Conservation (phyloP, 2,888 invertebrate genomes). For the Melipona bicolor region DNA sequence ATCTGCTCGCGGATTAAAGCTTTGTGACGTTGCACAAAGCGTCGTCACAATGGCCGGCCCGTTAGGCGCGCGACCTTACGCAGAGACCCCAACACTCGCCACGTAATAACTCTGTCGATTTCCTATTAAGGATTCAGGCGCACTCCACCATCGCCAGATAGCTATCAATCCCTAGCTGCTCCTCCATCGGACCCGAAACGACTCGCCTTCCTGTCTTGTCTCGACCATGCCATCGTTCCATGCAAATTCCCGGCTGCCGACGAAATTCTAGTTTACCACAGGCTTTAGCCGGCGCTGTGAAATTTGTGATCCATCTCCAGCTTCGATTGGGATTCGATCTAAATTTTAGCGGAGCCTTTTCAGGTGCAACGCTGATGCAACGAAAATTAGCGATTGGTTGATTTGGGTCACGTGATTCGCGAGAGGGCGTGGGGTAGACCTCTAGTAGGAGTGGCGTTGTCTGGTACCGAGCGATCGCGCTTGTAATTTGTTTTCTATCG, state of each 20-base stretch:
- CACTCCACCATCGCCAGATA: constrained; percentile 55
- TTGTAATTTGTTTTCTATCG: too few species aligned
- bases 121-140: constrained; percentile 75
- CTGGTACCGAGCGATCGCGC: too few species aligned
- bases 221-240: background rate
- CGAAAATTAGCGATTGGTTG: too few species aligned
- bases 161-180: constrained; percentile 43
- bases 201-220: constrained; percentile 7
- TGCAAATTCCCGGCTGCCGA: constrained; percentile 12
- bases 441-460: too few species aligned
- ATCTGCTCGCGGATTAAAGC: constrained; percentile 83
- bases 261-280: background rate
- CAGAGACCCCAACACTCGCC: constrained; percentile 64
- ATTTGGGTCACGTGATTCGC: too few species aligned
- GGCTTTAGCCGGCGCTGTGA: background rate
- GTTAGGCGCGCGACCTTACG: constrained; percentile 78
- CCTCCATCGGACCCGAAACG: constrained; percentile 32
- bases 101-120: constrained; percentile 79
- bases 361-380: too few species aligned
- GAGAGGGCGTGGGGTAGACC: too few species aligned
- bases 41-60: constrained; percentile 74
- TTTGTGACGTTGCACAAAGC: constrained; percentile 79
- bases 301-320: background rate
- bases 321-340: too few species aligned
- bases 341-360: too few species aligned